A percentile compares a stretch with the other conserved stretches of the same genome.
Evolutionary conservation across 2,888 invertebrate genomes (phyloP).

Genomic region (Melangyna quadrimaculata): DNA sequence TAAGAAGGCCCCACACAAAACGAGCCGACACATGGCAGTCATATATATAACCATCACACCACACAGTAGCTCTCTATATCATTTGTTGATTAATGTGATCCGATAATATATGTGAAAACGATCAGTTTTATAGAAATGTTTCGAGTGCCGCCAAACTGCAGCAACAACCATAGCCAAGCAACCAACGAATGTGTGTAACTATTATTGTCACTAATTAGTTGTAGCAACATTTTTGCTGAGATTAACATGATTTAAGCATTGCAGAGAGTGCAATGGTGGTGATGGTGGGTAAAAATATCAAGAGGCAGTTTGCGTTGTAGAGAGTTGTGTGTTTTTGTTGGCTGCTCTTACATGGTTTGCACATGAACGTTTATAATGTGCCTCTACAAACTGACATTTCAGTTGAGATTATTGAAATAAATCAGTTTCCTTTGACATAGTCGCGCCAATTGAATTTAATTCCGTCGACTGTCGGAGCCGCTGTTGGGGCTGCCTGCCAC

Average conservation of each 20-base stretch:
- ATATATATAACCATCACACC: not conserved
- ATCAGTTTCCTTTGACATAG: conserved; percentile 69
- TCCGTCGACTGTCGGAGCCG: conserved; percentile 15
- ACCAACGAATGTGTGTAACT: conserved; percentile 33
- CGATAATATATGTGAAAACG: conserved; percentile 66
- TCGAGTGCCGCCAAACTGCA: conserved; percentile 7
- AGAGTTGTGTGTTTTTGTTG: not conserved
- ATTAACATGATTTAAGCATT: conserved; percentile 67
- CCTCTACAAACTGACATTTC: conserved; percentile 55
- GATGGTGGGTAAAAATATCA: conserved; percentile 21
- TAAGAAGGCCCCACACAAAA: conserved; percentile 28
- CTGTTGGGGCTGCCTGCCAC: not conserved
- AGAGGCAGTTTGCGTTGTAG: conserved; percentile 16
- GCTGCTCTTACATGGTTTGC: not conserved
- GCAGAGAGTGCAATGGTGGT: conserved; percentile 32
- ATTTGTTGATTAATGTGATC: conserved; percentile 66
- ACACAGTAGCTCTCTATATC: conserved; percentile 43
- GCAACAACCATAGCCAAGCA: not conserved
- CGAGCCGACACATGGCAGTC: not conserved
- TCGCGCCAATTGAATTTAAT: conserved; percentile 68
- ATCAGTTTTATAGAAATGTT: conserved; percentile 53
- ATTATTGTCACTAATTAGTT: conserved; percentile 69
- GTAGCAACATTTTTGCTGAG: conserved; percentile 65
- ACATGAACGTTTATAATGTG: conserved; percentile 19
- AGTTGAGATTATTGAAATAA: conserved; percentile 63